Evolutionary conservation across 2,888 invertebrate species (phyloP).

Genomic region (Lasioglossum pauxillum): DNA sequence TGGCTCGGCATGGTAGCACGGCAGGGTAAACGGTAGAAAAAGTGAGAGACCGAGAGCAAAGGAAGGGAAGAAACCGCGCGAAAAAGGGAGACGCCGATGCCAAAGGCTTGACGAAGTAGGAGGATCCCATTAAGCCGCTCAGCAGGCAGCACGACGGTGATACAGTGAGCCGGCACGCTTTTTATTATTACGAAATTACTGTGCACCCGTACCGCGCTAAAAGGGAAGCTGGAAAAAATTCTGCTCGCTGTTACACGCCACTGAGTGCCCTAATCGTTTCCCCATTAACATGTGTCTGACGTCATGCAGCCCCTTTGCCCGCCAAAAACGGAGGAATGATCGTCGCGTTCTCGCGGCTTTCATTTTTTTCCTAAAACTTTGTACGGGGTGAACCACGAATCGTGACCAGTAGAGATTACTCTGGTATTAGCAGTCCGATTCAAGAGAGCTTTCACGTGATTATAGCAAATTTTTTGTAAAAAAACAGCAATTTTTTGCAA

Average conservation of each 20-base stretch:
- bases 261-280: conserved; percentile 70
- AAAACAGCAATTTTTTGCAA: no score
- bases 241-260: conserved; percentile 61
- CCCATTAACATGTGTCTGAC: conserved; percentile 60
- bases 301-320: conserved; percentile 37
- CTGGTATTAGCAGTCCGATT: no score
- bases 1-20: background rate
- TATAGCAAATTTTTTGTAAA: no score
- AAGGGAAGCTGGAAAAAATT: conserved; percentile 66
- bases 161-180: conserved; percentile 76
- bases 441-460: no score
- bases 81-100: conserved; percentile 62
- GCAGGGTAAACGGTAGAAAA: conserved; percentile 68
- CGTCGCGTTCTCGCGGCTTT: background rate
- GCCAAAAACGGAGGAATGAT: background rate
- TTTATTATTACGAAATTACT: conserved; percentile 78
- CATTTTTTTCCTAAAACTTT: no score
- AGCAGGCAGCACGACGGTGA: conserved; percentile 74
- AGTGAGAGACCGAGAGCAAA: conserved; percentile 54
- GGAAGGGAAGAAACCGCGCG: conserved; percentile 60
- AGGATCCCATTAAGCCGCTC: conserved; percentile 78
- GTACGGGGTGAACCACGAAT: no score
- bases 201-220: conserved; percentile 67
- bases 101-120: conserved; percentile 72
- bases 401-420: no score